Base-by-base conservation (phyloP, 2,888 invertebrate genomes). In the Arenicola marina region DNA sequence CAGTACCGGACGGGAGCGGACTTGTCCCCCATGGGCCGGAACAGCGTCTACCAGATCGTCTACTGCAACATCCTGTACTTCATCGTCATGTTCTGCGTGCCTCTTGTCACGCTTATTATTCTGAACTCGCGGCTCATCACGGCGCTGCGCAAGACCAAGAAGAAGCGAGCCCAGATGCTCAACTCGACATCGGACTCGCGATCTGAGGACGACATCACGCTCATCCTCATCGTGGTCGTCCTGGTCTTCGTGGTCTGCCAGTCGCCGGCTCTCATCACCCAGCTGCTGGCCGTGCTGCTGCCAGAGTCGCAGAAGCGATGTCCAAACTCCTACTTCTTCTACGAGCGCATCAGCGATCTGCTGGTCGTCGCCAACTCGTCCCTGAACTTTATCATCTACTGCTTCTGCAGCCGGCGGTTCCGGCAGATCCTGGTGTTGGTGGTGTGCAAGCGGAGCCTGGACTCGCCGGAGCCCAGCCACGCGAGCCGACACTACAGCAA, bases 181-280 rank as follows among this genome's bases (percentile, higher is more conserved):
- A 28, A 55, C 29, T 32, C 51, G 26, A 24, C 59, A 7, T 61
- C 56, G 31, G 56, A 48, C 53, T 65, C 61, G 51, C 43, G 65
- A 2, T 70, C 70, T 1, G 73, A 73, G 57, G 73, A 73, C 38
- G 73, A 73, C 62, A 72, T 73, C 61, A 73, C 73, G 32, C 58
- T 70, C 43, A 62, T 72, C 59, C 56, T 73, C 43, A 68, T 73
- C 26, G 71, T 72, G 7, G 71, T 73, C 33, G 73, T 73, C 24
- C 63, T 72, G 33, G 71, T 73, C 1, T 73, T 73, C 57, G 69
- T 73, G 34, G 62, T 73, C 11, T 67, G 66, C 24, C 73, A 73
- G 46, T 63, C 67, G 1, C 73, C 73, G n/a, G 73, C 73, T 11
- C 56, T 72, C 24, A 56, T 70, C 43, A 73, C 73, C 7, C 73